A percentile compares a stretch with the other conserved stretches of the same genome.
Conservation (phyloP, 2,113 vertebrate species). For the Macheiramphus alcinus region DNA sequence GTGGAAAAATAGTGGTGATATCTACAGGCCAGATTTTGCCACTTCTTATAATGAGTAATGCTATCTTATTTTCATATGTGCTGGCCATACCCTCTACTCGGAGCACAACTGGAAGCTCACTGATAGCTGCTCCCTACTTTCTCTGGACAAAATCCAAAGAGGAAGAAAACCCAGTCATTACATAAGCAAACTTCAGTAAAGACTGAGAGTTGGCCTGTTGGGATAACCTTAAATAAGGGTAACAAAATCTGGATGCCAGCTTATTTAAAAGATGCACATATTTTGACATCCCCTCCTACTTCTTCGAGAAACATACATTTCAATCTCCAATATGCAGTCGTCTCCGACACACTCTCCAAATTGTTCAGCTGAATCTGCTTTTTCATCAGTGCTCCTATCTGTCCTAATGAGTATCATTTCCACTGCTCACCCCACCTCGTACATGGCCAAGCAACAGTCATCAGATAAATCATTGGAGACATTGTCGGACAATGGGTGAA, state of each 20-base stretch:
- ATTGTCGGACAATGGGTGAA: not conserved
- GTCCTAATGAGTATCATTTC: not conserved
- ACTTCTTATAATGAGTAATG: not conserved
- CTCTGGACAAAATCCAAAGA: not conserved
- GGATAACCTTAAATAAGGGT: not conserved
- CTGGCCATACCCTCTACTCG: not conserved
- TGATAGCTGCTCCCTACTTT: not conserved
- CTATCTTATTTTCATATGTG: not conserved
- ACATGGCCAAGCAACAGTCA: not conserved
- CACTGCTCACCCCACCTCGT: not conserved
- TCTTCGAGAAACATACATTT: not conserved
- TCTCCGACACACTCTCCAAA: not conserved
- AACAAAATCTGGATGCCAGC: not conserved
- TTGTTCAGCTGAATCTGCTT: not conserved
- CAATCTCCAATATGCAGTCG: not conserved
- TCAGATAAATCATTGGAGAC: conserved; percentile 1
- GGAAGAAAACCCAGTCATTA: not conserved
- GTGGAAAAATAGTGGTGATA: not conserved
- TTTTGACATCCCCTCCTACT: not conserved
- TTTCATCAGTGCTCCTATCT: not conserved
- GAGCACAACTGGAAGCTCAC: not conserved
- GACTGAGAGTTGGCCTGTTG: not conserved
- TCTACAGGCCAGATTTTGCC: not conserved
- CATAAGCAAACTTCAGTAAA: not conserved
- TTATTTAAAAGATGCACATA: not conserved